phyloP scores from a whole-genome alignment of 2,797 vertebrate species.

The Fratercula arctica region DNA sequence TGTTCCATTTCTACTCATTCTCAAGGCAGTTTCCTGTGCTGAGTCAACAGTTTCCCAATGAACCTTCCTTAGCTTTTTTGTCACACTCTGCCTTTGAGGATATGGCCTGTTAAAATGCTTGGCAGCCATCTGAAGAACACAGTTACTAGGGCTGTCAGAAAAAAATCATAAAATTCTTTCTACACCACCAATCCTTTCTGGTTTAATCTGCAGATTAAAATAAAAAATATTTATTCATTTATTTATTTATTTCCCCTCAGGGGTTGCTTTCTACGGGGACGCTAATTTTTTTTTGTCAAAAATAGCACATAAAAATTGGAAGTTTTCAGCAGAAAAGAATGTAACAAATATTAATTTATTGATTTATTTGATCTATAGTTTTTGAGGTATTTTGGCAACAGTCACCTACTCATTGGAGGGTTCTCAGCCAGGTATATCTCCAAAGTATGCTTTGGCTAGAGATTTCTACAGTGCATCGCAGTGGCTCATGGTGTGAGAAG shows the following conservation, averaged over 20 bases:
- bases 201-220: background rate
- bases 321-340: background rate
- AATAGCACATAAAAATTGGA: background rate
- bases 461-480: background rate
- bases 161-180: background rate
- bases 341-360: background rate
- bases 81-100: background rate
- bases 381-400: background rate
- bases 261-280: background rate
- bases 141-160: background rate
- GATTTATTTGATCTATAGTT: background rate
- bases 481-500: background rate
- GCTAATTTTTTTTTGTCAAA: background rate
- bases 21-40: background rate
- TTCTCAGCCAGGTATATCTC: background rate
- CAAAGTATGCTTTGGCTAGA: background rate
- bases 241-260: background rate
- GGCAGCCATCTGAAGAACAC: background rate
- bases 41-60: background rate
- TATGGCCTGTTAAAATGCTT: background rate
- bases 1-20: background rate
- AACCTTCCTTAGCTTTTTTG: background rate
- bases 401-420: background rate
- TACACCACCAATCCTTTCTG: background rate
- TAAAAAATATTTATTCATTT: accelerated